phyloP scores from a whole-genome alignment of 2,797 vertebrate genomes.

The Percopsis omiscomaycus region DNA sequence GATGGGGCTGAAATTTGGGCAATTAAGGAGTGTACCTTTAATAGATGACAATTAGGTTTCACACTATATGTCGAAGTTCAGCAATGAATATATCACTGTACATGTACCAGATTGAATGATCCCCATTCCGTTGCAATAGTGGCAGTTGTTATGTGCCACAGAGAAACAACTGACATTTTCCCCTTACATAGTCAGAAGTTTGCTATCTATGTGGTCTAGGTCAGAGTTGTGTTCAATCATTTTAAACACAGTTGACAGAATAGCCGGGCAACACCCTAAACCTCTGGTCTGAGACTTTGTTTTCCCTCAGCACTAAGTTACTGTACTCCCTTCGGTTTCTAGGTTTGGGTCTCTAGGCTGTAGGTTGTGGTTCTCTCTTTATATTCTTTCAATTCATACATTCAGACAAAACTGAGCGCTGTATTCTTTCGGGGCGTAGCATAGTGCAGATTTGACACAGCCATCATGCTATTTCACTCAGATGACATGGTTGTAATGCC shows the following conservation, averaged over 20 bases:
- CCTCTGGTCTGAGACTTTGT: conserved; percentile 72
- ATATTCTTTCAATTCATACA: conserved; percentile 35
- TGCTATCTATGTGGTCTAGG: conserved; percentile 69
- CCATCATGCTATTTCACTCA: neutral
- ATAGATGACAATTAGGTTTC: neutral
- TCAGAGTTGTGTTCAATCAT: conserved; percentile 77
- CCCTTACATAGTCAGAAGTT: conserved; percentile 66
- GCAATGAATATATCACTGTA: conserved; percentile 8
- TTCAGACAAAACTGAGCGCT: conserved; percentile 34
- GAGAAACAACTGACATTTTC: conserved; percentile 71
- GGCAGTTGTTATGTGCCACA: conserved; percentile 51
- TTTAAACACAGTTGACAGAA: conserved; percentile 78
- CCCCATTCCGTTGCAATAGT: conserved; percentile 48
- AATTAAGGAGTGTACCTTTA: no score
- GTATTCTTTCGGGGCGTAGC: conserved; percentile 24
- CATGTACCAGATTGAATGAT: conserved; percentile 21
- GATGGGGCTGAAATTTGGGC: no score
- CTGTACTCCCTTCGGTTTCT: conserved; percentile 39
- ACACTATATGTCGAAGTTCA: neutral
- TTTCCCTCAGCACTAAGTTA: conserved; percentile 64
- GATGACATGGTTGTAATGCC: neutral
- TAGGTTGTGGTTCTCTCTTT: conserved; percentile 42
- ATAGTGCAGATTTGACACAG: conserved; percentile 7
- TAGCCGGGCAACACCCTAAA: conserved; percentile 78
- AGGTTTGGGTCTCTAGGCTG: conserved; percentile 47